Conservation (phyloP, 2,797 vertebrate species). For the Semotilus atromaculatus region DNA sequence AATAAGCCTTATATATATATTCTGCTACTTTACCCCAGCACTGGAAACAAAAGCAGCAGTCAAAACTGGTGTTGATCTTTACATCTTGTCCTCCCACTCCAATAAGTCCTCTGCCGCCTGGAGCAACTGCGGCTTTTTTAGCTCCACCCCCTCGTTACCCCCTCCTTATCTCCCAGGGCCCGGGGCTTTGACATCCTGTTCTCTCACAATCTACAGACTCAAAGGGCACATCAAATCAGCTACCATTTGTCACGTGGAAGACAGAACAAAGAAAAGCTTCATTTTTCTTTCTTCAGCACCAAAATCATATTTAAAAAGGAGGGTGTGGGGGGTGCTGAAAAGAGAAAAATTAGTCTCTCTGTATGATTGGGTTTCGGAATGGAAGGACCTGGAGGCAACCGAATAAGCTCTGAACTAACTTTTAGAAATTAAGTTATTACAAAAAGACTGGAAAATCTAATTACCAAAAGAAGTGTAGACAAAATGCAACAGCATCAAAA, state of each 20-base stretch:
- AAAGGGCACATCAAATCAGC: constrained; percentile 59
- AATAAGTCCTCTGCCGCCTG: constrained; percentile 50
- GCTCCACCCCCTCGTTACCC: constrained; percentile 47
- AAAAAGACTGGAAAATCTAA: constrained; percentile 34
- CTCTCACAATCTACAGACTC: constrained; percentile 56
- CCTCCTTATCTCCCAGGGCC: constrained; percentile 52
- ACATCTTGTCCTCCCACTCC: constrained; percentile 48
- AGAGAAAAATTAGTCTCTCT: constrained; percentile 9
- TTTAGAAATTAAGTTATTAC: constrained; percentile 41
- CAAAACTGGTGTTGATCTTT: constrained; percentile 42
- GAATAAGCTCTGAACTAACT: constrained; percentile 23
- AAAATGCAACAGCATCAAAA: constrained; percentile 44
- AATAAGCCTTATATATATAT: not conserved
- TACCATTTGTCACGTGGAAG: constrained; percentile 57
- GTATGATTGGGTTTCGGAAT: constrained; percentile 32
- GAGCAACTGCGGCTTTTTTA: constrained; percentile 49
- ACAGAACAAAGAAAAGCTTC: constrained; percentile 58
- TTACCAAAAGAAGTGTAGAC: constrained; percentile 17
- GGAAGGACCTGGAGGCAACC: constrained; percentile 10
- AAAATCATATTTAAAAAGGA: constrained; percentile 41
- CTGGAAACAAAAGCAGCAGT: constrained; percentile 32
- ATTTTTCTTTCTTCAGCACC: constrained; percentile 41
- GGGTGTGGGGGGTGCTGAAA: not conserved
- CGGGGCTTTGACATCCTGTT: constrained; percentile 54
- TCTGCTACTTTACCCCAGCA: not conserved